Evolutionary conservation across 1,140 invertebrate genomes (phyloP).

Genomic region (Tetranychus urticae): DNA sequence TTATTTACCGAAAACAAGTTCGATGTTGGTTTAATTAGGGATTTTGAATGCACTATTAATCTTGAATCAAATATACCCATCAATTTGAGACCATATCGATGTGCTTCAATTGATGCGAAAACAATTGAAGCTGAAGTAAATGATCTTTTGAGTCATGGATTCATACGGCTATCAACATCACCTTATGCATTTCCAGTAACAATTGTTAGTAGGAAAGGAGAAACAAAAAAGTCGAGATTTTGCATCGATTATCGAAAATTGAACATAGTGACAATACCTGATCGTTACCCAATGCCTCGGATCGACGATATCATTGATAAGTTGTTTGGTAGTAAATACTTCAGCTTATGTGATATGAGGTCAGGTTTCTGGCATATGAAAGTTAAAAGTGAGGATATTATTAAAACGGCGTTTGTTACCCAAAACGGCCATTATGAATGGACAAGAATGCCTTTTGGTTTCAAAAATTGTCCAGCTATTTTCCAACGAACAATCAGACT

Average conservation of each 20-base stretch:
- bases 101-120: slow-evolving; percentile 1
- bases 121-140: neutral
- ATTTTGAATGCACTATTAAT: neutral
- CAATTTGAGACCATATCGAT: slow-evolving; percentile 13
- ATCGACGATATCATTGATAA: slow-evolving; percentile 17
- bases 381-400: slow-evolving; percentile 16
- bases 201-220: neutral
- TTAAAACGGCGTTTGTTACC: slow-evolving; percentile 24
- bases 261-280: neutral
- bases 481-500: slow-evolving; percentile 15
- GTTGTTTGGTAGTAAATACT: slow-evolving; percentile 18
- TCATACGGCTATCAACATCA: neutral
- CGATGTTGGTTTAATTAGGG: neutral
- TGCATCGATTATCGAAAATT: neutral
- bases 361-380: slow-evolving; percentile 25
- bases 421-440: slow-evolving; percentile 21
- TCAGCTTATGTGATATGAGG: slow-evolving; percentile 22
- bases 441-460: slow-evolving; percentile 20
- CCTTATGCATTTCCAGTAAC: neutral
- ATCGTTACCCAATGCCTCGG: slow-evolving; percentile 13
- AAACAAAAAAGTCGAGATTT: neutral
- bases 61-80: neutral
- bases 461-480: slow-evolving; percentile 15
- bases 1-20: neutral
- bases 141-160: neutral